A percentile compares a stretch with the other conserved stretches of the same genome.
Evolutionary conservation across 2,113 vertebrate species (phyloP).

Genomic region (Dicentrarchus labrax): DNA sequence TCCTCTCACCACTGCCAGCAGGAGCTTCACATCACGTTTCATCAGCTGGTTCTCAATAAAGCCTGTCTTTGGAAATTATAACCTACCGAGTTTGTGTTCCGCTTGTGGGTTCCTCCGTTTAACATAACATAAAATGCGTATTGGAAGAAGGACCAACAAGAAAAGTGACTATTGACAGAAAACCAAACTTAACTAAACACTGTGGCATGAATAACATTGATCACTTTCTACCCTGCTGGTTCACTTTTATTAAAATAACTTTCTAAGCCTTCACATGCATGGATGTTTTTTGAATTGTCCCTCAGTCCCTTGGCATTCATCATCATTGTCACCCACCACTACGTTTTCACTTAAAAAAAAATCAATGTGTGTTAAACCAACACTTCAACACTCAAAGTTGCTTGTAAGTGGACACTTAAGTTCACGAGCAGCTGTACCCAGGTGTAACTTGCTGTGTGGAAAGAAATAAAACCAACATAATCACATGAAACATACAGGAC

Average conservation of each 20-base stretch:
- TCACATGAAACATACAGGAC: neutral
- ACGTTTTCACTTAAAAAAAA: neutral
- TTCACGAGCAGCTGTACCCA: neutral
- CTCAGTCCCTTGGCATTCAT: neutral
- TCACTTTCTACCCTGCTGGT: neutral
- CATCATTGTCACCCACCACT: neutral
- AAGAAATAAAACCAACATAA: neutral
- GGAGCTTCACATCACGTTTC: too few species aligned
- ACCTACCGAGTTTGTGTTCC: too few species aligned
- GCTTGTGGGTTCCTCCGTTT: too few species aligned
- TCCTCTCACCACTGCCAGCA: too few species aligned
- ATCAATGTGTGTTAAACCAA: neutral
- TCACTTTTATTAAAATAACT: neutral
- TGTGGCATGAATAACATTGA: neutral
- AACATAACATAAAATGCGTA: too few species aligned
- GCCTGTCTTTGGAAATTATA: too few species aligned
- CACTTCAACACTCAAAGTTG: neutral
- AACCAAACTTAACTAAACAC: too few species aligned
- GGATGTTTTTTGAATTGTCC: conserved; percentile 1
- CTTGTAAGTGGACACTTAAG: neutral
- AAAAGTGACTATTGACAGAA: too few species aligned
- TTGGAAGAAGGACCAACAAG: too few species aligned
- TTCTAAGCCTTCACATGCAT: too few species aligned
- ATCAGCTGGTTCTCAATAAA: too few species aligned
- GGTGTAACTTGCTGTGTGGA: neutral